Evolutionary conservation across 2,797 vertebrate species (phyloP).

Genomic region (Otolemur crassicaudatus): DNA sequence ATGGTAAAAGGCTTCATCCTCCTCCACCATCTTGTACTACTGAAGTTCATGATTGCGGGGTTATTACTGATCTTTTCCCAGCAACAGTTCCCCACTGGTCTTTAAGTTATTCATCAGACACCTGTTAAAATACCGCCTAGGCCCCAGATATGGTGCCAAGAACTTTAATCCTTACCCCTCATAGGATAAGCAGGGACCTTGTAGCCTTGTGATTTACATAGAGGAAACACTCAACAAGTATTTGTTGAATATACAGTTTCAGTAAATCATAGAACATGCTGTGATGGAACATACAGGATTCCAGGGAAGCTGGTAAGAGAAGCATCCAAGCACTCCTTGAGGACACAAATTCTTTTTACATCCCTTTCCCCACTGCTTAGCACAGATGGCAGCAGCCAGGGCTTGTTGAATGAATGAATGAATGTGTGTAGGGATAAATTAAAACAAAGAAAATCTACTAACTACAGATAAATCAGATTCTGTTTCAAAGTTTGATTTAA

Average conservation of each 20-base stretch:
- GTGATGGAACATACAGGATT: not conserved
- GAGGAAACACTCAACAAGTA: not conserved
- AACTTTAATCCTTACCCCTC: not conserved
- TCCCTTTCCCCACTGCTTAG: not conserved
- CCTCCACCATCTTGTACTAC: not conserved
- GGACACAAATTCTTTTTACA: not conserved
- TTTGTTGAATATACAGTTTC: not conserved
- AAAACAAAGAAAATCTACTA: not conserved
- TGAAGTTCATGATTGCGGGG: not conserved
- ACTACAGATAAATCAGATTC: conserved; percentile 27
- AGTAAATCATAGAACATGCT: not conserved
- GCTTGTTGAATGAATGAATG: not conserved
- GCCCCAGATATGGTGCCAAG: no score
- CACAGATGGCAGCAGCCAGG: not conserved
- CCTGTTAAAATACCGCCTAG: not conserved
- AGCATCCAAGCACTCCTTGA: not conserved
- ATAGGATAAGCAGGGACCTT: not conserved
- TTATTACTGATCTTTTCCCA: not conserved
- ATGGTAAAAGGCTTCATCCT: not conserved
- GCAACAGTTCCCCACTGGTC: not conserved
- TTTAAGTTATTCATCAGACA: not conserved
- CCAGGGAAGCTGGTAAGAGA: not conserved
- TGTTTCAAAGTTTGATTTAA: conserved; percentile 31
- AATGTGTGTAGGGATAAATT: not conserved
- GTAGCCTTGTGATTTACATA: not conserved